Conservation (phyloP, 1,140 invertebrate genomes). For the Drosophila santomea region DNA sequence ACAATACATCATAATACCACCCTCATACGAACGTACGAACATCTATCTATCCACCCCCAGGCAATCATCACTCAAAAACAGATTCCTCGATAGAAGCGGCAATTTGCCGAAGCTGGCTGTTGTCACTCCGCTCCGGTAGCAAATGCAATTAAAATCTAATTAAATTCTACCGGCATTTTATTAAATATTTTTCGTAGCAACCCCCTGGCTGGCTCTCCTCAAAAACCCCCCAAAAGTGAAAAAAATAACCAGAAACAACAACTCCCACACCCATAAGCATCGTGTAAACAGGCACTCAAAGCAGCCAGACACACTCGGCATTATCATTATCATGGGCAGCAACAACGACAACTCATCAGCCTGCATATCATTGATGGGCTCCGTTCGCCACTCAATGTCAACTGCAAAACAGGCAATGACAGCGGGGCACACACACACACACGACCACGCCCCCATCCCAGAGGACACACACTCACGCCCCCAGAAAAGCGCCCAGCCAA, state of each 20-base stretch:
- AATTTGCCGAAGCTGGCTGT: constrained; percentile 7
- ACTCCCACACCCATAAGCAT: constrained; percentile 53
- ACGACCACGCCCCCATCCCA: constrained; percentile 47
- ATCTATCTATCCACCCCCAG: constrained; percentile 12
- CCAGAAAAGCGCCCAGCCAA: constrained; percentile 21
- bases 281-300: constrained; percentile 78
- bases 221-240: background rate
- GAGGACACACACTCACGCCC: constrained; percentile 20
- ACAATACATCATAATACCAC: constrained; percentile 48
- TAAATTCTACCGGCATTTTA: constrained; percentile 80
- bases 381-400: constrained; percentile 75
- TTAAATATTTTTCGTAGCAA: constrained; percentile 58
- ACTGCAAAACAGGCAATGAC: constrained; percentile 78
- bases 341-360: constrained; percentile 42
- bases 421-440: constrained; percentile 59
- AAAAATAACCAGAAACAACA: constrained; percentile 2
- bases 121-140: constrained; percentile 42
- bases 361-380: constrained; percentile 76
- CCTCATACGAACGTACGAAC: constrained; percentile 10
- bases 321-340: constrained; percentile 57
- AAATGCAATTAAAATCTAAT: constrained; percentile 82
- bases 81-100: constrained; percentile 34
- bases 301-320: constrained; percentile 54
- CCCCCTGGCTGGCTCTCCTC: constrained; percentile 7
- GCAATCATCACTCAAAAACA: constrained; percentile 45